A percentile compares a stretch with the other conserved stretches of the same genome.
These are phyloP conservation scores for Hyaena hyaena DNA, from an alignment of 2,113 vertebrate genomes.

Conservation along the genomic window DNA sequence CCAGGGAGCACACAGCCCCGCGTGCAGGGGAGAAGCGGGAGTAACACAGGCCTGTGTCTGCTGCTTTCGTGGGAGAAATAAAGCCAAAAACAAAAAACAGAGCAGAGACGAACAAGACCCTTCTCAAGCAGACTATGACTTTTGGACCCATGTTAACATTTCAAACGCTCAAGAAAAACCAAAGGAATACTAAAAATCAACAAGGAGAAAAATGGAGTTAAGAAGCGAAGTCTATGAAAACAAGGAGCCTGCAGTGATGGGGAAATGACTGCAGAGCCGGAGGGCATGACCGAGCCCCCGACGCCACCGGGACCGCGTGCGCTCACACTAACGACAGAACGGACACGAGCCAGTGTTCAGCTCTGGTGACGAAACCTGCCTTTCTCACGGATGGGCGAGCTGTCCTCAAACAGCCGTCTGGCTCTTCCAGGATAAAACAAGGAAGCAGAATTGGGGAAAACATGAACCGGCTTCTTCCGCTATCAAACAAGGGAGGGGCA, in stretches of 20 bases:
- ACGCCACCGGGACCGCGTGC: no score
- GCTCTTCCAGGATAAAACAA: background rate
- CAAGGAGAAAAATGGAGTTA: background rate
- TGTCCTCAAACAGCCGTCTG: background rate
- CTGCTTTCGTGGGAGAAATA: background rate
- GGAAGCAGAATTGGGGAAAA: background rate
- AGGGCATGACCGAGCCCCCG: background rate
- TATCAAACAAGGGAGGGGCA: no score
- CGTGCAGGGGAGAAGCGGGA: no score
- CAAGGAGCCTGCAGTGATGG: background rate
- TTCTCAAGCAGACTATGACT: background rate
- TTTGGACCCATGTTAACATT: no score
- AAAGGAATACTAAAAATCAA: background rate
- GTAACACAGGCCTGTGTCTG: no score
- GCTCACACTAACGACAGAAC: background rate
- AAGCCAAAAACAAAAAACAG: background rate
- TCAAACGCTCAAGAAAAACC: background rate
- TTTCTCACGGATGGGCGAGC: background rate
- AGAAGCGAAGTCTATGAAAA: background rate
- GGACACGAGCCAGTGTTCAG: accelerated
- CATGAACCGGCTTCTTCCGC: no score
- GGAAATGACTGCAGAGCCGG: accelerated
- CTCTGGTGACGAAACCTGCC: background rate
- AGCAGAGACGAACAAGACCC: background rate
- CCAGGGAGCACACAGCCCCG: background rate